Base-by-base conservation (phyloP, 2,888 invertebrate genomes). In the Alentia gelatinosa region DNA sequence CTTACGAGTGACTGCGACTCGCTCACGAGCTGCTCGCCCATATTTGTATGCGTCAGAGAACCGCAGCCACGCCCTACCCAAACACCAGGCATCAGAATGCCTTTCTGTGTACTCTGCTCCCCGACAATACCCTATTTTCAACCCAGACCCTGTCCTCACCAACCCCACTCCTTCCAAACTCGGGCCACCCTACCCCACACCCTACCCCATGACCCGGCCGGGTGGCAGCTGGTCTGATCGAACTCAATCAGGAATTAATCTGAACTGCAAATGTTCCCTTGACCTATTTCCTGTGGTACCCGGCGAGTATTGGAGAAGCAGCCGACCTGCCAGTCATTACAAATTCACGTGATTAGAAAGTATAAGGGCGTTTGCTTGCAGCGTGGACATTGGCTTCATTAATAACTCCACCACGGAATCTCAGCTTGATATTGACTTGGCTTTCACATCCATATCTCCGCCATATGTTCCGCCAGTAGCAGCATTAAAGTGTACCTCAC, bases 231-330 rank as follows among this genome's bases (percentile, higher is more conserved):
- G 79, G n/a, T 35, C 15, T 23, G 37, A 79, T 79, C 37, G 15
- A 35, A 39, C 39, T 35, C 79, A 79, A 79, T 79, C 79, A 79
- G 79, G 79, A 79, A 79, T 75, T 79, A 79, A 79, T 79, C 79
- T 79, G 37, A 37, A 79, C 37, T 79, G 79, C 79, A 79, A 79
- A 39, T 39, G 37, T 79, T 19, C 7, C 37, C 79, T 23, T 79
- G 79, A 79, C 79, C 79, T 37, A 79, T 79, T 79, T 79, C n/a
- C 68, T 63, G 63, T 5, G 47, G 19, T n/a, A n/a, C 63, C 26
- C 30, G 23, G 26, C 68, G 68, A n/a, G 56, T n/a, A 5, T 56
- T 19, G 68, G 68, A 30, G 30, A 15, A 26, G 68, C 33, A 12
- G 47, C 5, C n/a, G 79, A 35, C 79, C 79, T 37, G 39, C 79